Evolutionary conservation across 1,140 invertebrate species (phyloP).

Genomic region (Musca domestica): DNA sequence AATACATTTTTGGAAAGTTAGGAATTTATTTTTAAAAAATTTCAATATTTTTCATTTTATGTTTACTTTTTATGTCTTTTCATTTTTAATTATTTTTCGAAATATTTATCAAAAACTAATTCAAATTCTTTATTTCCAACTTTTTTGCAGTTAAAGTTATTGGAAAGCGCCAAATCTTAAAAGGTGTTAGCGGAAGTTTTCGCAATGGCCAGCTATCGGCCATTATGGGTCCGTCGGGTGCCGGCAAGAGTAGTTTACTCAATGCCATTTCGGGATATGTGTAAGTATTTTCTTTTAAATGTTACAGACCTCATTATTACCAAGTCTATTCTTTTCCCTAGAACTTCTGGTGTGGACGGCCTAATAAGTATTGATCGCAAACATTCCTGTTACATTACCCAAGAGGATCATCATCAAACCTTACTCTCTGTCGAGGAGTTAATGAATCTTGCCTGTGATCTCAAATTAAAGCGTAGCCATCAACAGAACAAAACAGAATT

Average conservation of each 20-base stretch:
- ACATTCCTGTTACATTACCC: constrained; percentile 80
- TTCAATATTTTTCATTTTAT: too few relatives aligned
- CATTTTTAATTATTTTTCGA: background rate
- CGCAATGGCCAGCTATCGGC: constrained; percentile 74
- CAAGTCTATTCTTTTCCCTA: constrained; percentile 30
- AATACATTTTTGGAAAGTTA: too few relatives aligned
- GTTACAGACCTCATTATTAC: background rate
- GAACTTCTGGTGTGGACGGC: constrained; percentile 58
- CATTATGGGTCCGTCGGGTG: constrained; percentile 83
- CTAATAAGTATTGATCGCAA: constrained; percentile 58
- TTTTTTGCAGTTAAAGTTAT: constrained; percentile 42
- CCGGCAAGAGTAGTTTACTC: constrained; percentile 75
- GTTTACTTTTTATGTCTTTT: background rate
- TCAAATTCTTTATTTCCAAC: constrained; percentile 12
- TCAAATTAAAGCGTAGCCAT: constrained; percentile 62
- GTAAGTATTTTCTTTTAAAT: constrained; percentile 55
- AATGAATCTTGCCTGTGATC: constrained; percentile 77
- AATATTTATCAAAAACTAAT: constrained; percentile 9
- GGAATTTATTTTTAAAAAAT: too few relatives aligned
- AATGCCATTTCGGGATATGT: constrained; percentile 71
- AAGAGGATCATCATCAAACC: constrained; percentile 81
- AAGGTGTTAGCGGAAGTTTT: constrained; percentile 69
- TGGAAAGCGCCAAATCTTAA: constrained; percentile 57
- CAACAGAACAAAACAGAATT: constrained; percentile 40
- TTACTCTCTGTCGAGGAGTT: constrained; percentile 79